phyloP scores from a whole-genome alignment of 2,797 vertebrate genomes.

The Brachyalestes nurse region DNA sequence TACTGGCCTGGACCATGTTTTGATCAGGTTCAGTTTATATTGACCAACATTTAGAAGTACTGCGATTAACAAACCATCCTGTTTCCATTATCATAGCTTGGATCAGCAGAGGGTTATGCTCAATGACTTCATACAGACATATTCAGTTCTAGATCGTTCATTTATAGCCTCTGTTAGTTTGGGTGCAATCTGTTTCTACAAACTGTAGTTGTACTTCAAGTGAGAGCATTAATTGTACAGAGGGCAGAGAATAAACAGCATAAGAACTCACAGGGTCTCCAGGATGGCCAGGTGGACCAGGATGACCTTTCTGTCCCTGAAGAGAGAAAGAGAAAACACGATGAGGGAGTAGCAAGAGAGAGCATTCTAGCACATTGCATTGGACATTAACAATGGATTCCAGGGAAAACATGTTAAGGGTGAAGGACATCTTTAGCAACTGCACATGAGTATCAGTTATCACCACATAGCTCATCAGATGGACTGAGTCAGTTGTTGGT shows the following conservation, averaged over 20 bases:
- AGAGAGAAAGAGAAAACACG: slow-evolving; percentile 50
- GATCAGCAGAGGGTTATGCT: no score
- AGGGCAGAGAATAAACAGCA: not conserved
- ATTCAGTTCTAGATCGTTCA: no score
- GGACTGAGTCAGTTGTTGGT: slow-evolving; percentile 28
- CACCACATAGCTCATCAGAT: slow-evolving; percentile 33
- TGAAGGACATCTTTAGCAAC: not conserved
- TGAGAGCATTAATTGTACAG: not conserved
- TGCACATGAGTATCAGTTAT: slow-evolving; percentile 18
- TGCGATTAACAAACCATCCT: no score
- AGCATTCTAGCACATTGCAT: not conserved
- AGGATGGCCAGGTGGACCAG: slow-evolving; percentile 88
- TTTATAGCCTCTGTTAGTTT: no score
- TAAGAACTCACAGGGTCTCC: slow-evolving; percentile 90
- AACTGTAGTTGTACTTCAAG: not conserved
- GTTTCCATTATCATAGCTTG: no score
- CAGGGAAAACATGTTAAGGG: not conserved
- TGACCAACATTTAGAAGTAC: no score
- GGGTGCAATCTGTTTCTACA: no score
- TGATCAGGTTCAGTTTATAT: no score
- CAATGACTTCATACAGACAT: no score
- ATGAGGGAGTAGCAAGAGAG: not conserved
- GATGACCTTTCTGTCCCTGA: slow-evolving; percentile 89
- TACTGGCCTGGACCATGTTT: no score
- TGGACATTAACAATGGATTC: not conserved